Evolutionary conservation across 2,888 invertebrate genomes (phyloP).

Genomic region (Chalcosyrphus nemorum): DNA sequence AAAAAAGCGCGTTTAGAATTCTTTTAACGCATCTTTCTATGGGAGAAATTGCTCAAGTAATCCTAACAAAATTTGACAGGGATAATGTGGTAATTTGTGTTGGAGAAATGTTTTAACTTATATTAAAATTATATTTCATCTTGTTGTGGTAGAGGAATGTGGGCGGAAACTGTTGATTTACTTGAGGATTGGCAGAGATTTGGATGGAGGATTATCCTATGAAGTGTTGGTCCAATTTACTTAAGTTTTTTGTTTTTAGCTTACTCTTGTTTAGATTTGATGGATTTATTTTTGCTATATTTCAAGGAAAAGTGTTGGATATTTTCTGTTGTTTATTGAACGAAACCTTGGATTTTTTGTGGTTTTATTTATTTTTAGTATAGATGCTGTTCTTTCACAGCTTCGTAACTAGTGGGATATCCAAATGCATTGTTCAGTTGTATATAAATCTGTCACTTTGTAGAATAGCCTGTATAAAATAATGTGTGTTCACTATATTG

Average conservation of each 20-base stretch:
- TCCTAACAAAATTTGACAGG: constrained; percentile 65
- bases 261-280: background rate
- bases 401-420: no score
- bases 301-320: no score
- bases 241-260: constrained; percentile 16
- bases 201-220: constrained; percentile 34
- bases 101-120: constrained; percentile 54
- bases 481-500: no score
- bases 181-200: constrained; percentile 61
- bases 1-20: constrained; percentile 49
- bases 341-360: no score
- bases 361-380: no score
- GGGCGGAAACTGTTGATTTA: constrained; percentile 65
- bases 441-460: no score
- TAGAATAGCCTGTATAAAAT: no score
- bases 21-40: constrained; percentile 42
- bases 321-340: no score
- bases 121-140: constrained; percentile 55
- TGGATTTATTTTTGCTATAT: no score
- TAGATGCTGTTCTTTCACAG: no score
- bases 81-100: constrained; percentile 72
- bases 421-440: no score
- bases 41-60: constrained; percentile 58
- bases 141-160: constrained; percentile 2
- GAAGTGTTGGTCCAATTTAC: constrained; percentile 36